Conservation (phyloP, 1,140 invertebrate genomes). For the Protaetia brevitarsis region DNA sequence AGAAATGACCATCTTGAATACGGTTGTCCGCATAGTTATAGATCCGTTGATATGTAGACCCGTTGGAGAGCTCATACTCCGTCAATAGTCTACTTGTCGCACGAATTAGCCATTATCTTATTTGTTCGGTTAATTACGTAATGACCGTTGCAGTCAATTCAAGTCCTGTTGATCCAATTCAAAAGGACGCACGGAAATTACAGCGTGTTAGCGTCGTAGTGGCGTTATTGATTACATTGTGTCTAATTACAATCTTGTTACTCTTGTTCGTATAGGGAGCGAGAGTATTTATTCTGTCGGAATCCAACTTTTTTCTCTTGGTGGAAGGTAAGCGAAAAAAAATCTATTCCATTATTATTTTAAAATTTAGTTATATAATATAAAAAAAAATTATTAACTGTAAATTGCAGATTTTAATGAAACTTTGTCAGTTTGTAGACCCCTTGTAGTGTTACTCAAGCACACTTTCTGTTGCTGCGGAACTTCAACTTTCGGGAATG, state of each 20-base stretch:
- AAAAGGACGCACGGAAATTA: background rate
- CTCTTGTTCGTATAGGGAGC: background rate
- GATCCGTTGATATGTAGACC: background rate
- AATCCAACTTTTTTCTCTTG: too few relatives aligned
- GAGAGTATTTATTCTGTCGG: too few relatives aligned
- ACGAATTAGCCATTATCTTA: constrained; percentile 18
- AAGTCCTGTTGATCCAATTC: constrained; percentile 2
- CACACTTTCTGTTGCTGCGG: too few relatives aligned
- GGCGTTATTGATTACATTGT: background rate
- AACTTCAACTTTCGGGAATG: too few relatives aligned
- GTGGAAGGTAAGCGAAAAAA: too few relatives aligned
- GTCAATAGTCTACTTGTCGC: background rate
- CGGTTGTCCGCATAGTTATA: background rate
- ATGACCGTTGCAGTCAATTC: constrained; percentile 15
- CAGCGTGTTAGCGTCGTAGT: background rate
- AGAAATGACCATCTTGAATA: background rate
- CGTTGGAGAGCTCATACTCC: background rate
- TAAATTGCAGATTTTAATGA: too few relatives aligned
- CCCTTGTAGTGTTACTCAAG: too few relatives aligned
- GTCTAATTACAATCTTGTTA: background rate
- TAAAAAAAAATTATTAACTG: too few relatives aligned
- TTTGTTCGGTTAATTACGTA: constrained; percentile 9
- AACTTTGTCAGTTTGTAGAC: too few relatives aligned
- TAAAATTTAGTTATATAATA: too few relatives aligned
- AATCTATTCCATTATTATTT: too few relatives aligned